Conservation (phyloP, 2,797 vertebrate genomes). For the Notoglanidium macrostoma region DNA sequence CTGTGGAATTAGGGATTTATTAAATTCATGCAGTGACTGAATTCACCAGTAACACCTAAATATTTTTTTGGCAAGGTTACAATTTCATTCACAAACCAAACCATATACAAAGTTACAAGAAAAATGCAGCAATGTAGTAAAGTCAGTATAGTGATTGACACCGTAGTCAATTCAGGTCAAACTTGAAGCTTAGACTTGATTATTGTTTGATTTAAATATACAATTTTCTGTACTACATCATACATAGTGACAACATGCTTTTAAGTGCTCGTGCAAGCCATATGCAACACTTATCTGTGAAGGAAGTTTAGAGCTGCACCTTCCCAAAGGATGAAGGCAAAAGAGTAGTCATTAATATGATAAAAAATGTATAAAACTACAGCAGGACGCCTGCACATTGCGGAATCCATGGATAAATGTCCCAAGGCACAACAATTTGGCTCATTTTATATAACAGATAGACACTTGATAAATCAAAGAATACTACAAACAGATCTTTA, state of each 20-base stretch:
- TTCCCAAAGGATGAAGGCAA: slow-evolving; percentile 32
- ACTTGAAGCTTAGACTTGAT: neutral
- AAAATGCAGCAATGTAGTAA: slow-evolving; percentile 21
- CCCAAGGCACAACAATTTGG: slow-evolving; percentile 78
- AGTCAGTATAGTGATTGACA: neutral
- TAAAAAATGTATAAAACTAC: slow-evolving; percentile 22
- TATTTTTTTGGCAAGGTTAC: neutral
- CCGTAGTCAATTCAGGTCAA: neutral
- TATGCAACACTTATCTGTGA: slow-evolving; percentile 28
- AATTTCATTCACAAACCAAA: slow-evolving; percentile 19
- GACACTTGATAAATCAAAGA: slow-evolving; percentile 42
- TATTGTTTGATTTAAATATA: neutral
- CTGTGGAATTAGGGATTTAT: slow-evolving; percentile 45
- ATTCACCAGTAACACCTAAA: neutral
- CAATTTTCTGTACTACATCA: neutral
- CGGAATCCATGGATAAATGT: slow-evolving; percentile 61
- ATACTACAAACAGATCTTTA: slow-evolving; percentile 51
- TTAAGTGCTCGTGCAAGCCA: slow-evolving; percentile 27
- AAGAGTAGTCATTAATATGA: slow-evolving; percentile 34
- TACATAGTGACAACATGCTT: slow-evolving; percentile 12
- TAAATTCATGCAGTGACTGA: slow-evolving; percentile 57
- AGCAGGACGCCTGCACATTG: slow-evolving; percentile 26
- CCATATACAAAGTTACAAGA: slow-evolving; percentile 7
- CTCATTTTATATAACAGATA: slow-evolving; percentile 40
- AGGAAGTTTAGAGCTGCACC: slow-evolving; percentile 28